Evolutionary conservation across 2,797 vertebrate genomes (phyloP).

Genomic region (Melopsittacus undulatus): DNA sequence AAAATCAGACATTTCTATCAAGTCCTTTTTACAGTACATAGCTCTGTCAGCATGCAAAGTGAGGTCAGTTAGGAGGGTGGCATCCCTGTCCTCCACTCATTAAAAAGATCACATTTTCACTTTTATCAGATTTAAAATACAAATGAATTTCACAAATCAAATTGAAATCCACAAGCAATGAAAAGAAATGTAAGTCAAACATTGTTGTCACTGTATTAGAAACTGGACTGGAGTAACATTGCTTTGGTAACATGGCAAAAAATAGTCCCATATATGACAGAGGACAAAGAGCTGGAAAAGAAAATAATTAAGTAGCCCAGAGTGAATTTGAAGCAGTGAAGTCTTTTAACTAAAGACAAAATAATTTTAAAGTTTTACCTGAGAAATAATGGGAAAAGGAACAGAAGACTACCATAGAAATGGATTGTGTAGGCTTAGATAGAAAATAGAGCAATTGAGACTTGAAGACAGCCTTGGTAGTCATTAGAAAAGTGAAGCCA

Average conservation of each 20-base stretch:
- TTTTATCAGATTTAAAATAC: background rate
- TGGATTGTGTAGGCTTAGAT: constrained; percentile 25
- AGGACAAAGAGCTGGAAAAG: constrained; percentile 14
- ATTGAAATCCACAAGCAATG: constrained; percentile 13
- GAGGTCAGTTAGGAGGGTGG: background rate
- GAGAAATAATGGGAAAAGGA: constrained; percentile 56
- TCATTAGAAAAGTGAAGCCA: constrained; percentile 42
- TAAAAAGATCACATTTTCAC: background rate
- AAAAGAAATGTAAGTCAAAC: background rate
- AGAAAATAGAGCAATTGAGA: constrained; percentile 40
- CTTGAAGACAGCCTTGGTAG: background rate
- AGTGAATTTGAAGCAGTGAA: constrained; percentile 37
- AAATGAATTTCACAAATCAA: constrained; percentile 10
- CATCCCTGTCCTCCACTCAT: background rate
- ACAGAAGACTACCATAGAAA: constrained; percentile 23
- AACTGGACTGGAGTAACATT: background rate
- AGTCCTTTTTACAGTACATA: background rate
- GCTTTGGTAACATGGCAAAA: background rate
- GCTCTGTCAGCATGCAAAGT: background rate
- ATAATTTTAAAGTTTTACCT: constrained; percentile 59
- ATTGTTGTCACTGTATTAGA: background rate
- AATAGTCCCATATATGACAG: constrained; percentile 19
- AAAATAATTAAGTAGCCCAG: constrained; percentile 54
- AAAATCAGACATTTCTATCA: background rate
- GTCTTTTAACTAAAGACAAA: constrained; percentile 58